phyloP scores from a whole-genome alignment of 2,797 vertebrate genomes.

The Esox lucius region DNA sequence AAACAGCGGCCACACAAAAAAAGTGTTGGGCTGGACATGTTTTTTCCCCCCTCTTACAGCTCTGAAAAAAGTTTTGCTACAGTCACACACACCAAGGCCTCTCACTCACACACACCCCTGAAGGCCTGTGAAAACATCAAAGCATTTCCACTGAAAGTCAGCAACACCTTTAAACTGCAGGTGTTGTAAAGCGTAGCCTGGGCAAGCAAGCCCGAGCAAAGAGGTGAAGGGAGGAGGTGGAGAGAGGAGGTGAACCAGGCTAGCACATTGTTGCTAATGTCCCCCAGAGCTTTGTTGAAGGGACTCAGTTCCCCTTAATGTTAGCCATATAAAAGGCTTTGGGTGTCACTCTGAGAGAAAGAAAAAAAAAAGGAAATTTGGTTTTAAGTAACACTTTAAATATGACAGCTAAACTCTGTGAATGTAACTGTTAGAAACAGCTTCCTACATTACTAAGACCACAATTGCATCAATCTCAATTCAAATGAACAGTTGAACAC shows the following conservation, averaged over 20 bases:
- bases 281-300: constrained; percentile 66
- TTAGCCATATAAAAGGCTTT: constrained; percentile 55
- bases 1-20: constrained; percentile 48
- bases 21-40: not conserved
- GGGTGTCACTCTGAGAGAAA: constrained; percentile 7
- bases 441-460: not conserved
- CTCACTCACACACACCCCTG: constrained; percentile 16
- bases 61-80: constrained; percentile 52
- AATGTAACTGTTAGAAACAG: not conserved
- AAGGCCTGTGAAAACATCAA: constrained; percentile 69
- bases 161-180: constrained; percentile 68
- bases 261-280: constrained; percentile 65
- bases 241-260: not conserved
- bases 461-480: not conserved
- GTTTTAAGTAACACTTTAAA: constrained; percentile 47
- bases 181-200: constrained; percentile 42
- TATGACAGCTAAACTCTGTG: constrained; percentile 20
- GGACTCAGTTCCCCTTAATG: constrained; percentile 66
- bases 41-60: constrained; percentile 45
- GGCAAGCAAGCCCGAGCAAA: constrained; percentile 13
- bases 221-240: not conserved
- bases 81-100: constrained; percentile 24
- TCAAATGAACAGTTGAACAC: not conserved
- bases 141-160: constrained; percentile 66
- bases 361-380: constrained; percentile 54